phyloP scores from a whole-genome alignment of 2,113 vertebrate genomes.

The Vicugna pacos region DNA sequence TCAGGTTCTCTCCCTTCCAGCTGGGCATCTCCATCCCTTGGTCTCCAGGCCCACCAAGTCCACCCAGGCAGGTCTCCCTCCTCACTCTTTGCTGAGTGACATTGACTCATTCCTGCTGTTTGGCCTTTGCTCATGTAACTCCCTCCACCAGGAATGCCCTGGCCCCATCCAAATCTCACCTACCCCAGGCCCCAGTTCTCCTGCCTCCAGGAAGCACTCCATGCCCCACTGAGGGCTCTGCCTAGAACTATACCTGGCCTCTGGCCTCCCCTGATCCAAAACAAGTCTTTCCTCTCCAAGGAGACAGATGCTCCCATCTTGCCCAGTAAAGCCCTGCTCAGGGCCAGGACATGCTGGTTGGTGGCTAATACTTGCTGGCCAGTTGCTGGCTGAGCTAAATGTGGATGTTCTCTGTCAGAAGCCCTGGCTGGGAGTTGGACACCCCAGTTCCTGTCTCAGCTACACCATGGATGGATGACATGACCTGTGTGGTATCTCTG shows the following conservation, averaged over 20 bases:
- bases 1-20: not conserved
- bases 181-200: not conserved
- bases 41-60: not conserved
- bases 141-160: not conserved
- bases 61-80: not conserved
- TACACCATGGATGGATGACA: not conserved
- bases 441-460: not conserved
- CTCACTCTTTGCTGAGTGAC: not conserved
- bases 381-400: not conserved
- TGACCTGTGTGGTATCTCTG: not conserved
- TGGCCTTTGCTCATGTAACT: not conserved
- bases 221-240: not conserved
- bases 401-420: not conserved
- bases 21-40: not conserved
- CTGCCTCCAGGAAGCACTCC: not conserved
- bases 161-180: not conserved
- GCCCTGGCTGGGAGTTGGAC: not conserved
- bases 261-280: not conserved
- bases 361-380: not conserved
- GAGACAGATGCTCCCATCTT: not conserved
- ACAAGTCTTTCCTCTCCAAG: not conserved
- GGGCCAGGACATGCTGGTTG: not conserved
- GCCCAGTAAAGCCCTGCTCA: not conserved
- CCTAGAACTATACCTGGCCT: not conserved
- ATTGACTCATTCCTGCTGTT: not conserved